Conservation (phyloP, 2,113 vertebrate genomes). For the Alligator mississippiensis region DNA sequence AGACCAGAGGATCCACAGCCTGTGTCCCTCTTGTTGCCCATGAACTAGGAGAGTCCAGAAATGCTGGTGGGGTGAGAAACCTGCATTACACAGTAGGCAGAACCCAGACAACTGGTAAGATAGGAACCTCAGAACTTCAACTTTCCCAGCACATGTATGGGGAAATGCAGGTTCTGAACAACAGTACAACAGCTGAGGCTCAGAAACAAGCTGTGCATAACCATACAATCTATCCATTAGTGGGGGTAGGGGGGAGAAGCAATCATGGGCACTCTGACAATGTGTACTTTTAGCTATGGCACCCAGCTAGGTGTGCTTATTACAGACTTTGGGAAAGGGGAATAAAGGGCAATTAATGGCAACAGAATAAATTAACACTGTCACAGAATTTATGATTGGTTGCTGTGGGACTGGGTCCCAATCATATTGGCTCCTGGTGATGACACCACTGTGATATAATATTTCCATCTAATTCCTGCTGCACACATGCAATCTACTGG, state of each 20-base stretch:
- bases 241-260: background rate
- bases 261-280: background rate
- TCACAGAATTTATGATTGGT: background rate
- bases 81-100: background rate
- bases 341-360: background rate
- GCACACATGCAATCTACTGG: background rate
- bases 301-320: background rate
- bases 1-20: background rate
- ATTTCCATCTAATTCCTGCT: background rate
- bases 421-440: background rate
- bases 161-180: background rate
- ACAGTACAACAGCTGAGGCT: background rate
- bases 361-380: background rate
- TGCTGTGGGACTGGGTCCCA: too few relatives aligned
- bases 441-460: background rate
- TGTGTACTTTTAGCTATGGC: background rate
- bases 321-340: background rate
- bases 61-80: background rate
- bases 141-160: background rate
- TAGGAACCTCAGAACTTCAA: background rate
- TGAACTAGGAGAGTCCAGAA: background rate
- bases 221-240: background rate
- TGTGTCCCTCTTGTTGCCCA: background rate
- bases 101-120: background rate
- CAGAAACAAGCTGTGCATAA: background rate